Conservation (phyloP, 2,888 invertebrate species). For the Andrena trimmerana region DNA sequence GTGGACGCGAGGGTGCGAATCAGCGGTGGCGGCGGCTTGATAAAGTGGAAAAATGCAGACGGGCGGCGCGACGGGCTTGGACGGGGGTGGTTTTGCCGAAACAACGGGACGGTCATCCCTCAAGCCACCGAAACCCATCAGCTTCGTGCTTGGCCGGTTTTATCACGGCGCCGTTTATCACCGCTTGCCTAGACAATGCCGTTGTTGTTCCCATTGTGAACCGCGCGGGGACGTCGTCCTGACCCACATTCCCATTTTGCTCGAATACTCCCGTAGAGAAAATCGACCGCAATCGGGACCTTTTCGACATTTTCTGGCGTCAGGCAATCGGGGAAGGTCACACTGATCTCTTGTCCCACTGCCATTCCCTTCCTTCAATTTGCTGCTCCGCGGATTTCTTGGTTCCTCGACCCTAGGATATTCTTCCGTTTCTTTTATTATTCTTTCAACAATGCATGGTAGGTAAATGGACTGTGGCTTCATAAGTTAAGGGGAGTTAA, state of each 20-base stretch:
- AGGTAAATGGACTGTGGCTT: background rate
- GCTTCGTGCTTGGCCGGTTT: constrained; percentile 76
- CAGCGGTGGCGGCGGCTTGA: constrained; percentile 59
- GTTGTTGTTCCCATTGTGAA: constrained; percentile 75
- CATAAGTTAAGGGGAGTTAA: background rate
- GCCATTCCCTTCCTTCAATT: background rate
- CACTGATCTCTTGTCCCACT: constrained; percentile 1
- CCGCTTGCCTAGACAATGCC: constrained; percentile 79
- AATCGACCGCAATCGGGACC: constrained; percentile 48
- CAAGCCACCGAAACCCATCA: constrained; percentile 75
- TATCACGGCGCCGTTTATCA: constrained; percentile 81
- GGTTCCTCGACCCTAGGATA: background rate
- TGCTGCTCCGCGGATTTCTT: background rate
- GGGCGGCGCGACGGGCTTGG: constrained; percentile 26
- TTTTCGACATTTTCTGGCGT: constrained; percentile 35
- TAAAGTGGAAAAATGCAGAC: constrained; percentile 72
- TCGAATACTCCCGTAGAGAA: constrained; percentile 52
- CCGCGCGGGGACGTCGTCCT: constrained; percentile 71
- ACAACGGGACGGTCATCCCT: constrained; percentile 73
- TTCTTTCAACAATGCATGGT: background rate
- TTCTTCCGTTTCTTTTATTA: background rate
- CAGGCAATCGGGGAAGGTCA: constrained; percentile 29
- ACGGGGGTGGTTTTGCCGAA: constrained; percentile 61
- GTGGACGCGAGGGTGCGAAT: constrained; percentile 53
- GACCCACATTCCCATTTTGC: constrained; percentile 67